phyloP scores from a whole-genome alignment of 2,797 vertebrate species.

The Enoplosus armatus region DNA sequence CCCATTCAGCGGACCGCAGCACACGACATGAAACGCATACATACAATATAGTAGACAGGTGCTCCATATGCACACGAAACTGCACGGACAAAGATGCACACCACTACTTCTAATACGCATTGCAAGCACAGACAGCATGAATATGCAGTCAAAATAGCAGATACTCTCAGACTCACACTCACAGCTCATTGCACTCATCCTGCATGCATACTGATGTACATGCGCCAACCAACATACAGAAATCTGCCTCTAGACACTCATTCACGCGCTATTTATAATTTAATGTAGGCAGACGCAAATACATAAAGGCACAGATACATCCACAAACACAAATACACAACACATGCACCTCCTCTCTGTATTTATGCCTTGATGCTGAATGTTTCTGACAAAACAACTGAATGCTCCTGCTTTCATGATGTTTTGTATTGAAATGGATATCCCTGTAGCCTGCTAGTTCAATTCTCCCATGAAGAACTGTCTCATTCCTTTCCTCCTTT shows the following conservation, averaged over 20 bases:
- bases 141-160: constrained; percentile 72
- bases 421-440: constrained; percentile 75
- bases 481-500: constrained; percentile 59
- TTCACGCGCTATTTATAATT: constrained; percentile 79
- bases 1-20: constrained; percentile 51
- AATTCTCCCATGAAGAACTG: constrained; percentile 65
- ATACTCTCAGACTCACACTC: constrained; percentile 66
- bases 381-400: constrained; percentile 81
- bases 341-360: constrained; percentile 56
- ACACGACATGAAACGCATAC: constrained; percentile 36
- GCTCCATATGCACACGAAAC: constrained; percentile 31
- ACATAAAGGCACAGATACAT: constrained; percentile 64
- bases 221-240: constrained; percentile 65
- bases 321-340: constrained; percentile 56
- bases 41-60: constrained; percentile 12
- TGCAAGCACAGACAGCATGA: constrained; percentile 63
- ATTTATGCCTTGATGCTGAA: constrained; percentile 73
- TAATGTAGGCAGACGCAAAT: constrained; percentile 69
- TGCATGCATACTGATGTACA: constrained; percentile 73
- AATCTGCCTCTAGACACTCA: constrained; percentile 81
- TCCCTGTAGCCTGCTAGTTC: constrained; percentile 71
- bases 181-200: constrained; percentile 78
- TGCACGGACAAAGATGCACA: constrained; percentile 42
- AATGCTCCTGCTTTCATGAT: constrained; percentile 76
- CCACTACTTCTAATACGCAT: constrained; percentile 39